Percentiles rank a stretch among this genome's conserved stretches.
phyloP scores from a whole-genome alignment of 2,888 invertebrate genomes.

The Hirudinaria manillensis region DNA sequence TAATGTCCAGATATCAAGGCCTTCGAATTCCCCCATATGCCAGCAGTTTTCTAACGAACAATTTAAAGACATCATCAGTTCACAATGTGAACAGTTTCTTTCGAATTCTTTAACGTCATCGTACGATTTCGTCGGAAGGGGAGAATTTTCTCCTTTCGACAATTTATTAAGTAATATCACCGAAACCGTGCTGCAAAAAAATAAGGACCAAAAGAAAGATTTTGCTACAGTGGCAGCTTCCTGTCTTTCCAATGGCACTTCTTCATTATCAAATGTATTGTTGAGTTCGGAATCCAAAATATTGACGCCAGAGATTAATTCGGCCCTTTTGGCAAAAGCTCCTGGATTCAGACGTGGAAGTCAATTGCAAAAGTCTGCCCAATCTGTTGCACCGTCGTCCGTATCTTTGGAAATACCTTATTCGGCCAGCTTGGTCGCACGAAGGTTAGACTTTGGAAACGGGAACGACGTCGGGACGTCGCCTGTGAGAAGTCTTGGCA shows the following conservation, averaged over 20 bases:
- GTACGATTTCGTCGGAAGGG: background rate
- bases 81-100: background rate
- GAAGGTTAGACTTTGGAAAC: background rate
- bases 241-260: background rate
- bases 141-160: slow-evolving; percentile 25
- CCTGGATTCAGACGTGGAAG: slow-evolving; percentile 50
- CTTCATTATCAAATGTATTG: background rate
- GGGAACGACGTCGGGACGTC: background rate
- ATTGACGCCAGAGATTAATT: slow-evolving; percentile 38
- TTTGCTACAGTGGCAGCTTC: slow-evolving; percentile 26
- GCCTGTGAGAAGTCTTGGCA: background rate
- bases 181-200: slow-evolving; percentile 19
- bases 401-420: background rate
- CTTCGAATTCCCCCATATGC: background rate
- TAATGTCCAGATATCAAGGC: background rate
- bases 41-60: background rate
- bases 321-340: slow-evolving; percentile 51
- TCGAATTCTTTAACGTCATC: background rate
- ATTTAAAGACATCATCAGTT: background rate
- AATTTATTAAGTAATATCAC: slow-evolving; percentile 20
- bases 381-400: background rate
- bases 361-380: too few species aligned
- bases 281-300: background rate
- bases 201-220: slow-evolving; percentile 25
- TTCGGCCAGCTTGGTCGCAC: background rate